Base-by-base conservation (phyloP, 1,140 invertebrate genomes). In the Pseudomyrmex concolor region DNA sequence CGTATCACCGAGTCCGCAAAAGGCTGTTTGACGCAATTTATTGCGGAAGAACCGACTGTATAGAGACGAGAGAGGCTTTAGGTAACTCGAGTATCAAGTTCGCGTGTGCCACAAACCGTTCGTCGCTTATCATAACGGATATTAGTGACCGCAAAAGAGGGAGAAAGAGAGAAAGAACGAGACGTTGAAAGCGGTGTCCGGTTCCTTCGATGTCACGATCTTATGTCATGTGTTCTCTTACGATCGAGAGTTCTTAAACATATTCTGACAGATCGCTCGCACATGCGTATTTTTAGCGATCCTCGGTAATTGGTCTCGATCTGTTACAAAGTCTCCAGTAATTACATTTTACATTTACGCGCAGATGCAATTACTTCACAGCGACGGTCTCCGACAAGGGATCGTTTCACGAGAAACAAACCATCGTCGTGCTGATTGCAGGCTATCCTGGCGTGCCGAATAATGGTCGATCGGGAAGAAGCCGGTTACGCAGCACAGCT, bases 41-140 rank as follows among this genome's bases (percentile, higher is more conserved):
- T 62, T 22, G 64, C 15, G 4, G 55, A 74, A 45, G 70, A 55
- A 51, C 19, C 71, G 45, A 67, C 57, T 43, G 62, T 54, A 68
- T 55, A 70, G 63, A 82, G 80, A 34, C 34, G 34, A 7, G 73
- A 71, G 68, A 84, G 50, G 64, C 54, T 60, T 34, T 34, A 7
- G 34, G 34, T 34, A 34, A 34, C 34, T 34, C 34, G 55, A 48
- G 74, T 89, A 86, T 89, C 86, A 81, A 62, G 54, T 89, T 89
- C 66, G 74, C 73, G 45, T 54, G 64, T 45, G 64, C 17, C 45
- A 15, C 64, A 43, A 12, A 19, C 12, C 55, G 34, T 59, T 72
- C 80, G 73, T 55, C 76, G 62, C 72, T 87, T 87, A 88, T 88
- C 78, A 85, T 88, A 89, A 89, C 86, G 86, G 84, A 64, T 80